A percentile compares a stretch with the other conserved stretches of the same genome.
Evolutionary conservation across 2,888 invertebrate genomes (phyloP).

Genomic region (Drosophila anomelani): DNA sequence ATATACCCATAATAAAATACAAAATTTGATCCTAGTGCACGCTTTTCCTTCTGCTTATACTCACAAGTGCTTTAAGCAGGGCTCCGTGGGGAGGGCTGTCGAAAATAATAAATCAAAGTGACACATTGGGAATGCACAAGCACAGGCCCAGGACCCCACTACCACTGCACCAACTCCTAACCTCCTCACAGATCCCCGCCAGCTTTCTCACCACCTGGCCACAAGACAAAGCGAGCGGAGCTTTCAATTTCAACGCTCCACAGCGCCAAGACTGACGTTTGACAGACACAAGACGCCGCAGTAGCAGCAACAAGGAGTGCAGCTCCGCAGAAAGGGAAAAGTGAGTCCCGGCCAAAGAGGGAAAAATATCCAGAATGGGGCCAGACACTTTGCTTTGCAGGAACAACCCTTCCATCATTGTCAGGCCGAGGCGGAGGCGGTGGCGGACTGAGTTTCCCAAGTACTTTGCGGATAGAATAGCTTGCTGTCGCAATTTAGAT

Average conservation of each 20-base stretch:
- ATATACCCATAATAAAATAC: no score
- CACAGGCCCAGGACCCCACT: neutral
- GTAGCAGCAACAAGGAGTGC: conserved; percentile 29
- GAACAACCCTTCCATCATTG: conserved; percentile 39
- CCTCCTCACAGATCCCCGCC: conserved; percentile 1
- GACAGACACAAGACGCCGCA: conserved; percentile 47
- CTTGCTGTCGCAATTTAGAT: conserved; percentile 76
- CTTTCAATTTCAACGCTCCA: conserved; percentile 68
- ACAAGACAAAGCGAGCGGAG: conserved; percentile 48
- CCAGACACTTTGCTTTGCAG: conserved; percentile 27
- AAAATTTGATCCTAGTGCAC: neutral
- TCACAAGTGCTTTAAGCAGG: conserved; percentile 18
- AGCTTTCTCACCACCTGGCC: conserved; percentile 36
- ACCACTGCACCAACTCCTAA: neutral
- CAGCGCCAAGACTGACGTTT: conserved; percentile 50
- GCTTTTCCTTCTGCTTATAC: conserved; percentile 14
- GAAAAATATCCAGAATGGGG: conserved; percentile 6
- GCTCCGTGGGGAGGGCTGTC: conserved; percentile 53
- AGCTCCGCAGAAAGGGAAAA: conserved; percentile 9
- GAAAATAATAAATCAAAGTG: conserved; percentile 71
- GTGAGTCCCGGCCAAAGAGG: conserved; percentile 14
- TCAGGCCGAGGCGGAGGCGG: conserved; percentile 14
- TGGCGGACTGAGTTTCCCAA: conserved; percentile 53
- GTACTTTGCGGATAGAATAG: conserved; percentile 64
- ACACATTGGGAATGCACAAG: conserved; percentile 48